Conservation (phyloP, 2,113 vertebrate species). For the Urocitellus parryii region DNA sequence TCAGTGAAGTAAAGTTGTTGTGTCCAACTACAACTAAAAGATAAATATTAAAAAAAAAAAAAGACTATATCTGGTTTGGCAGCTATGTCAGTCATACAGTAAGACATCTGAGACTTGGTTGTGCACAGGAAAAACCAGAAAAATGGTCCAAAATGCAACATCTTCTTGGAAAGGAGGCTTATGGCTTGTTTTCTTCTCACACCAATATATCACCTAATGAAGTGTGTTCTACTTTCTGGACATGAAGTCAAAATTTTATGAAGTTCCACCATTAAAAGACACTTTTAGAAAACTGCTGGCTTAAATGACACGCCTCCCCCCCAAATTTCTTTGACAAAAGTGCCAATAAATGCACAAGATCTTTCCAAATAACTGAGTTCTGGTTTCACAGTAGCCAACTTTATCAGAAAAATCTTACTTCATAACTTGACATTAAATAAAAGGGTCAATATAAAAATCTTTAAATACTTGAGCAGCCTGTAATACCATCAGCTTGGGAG, state of each 20-base stretch:
- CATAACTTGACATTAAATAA: neutral
- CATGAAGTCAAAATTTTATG: neutral
- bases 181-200: neutral
- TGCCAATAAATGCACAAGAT: neutral
- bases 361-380: slow-evolving; percentile 11
- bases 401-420: neutral
- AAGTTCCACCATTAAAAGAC: neutral
- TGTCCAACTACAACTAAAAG: too few species aligned
- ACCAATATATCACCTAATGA: neutral
- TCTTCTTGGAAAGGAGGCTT: neutral
- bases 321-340: neutral
- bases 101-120: neutral
- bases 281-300: neutral
- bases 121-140: neutral
- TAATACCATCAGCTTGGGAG: too few species aligned
- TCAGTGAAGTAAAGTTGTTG: too few species aligned
- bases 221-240: neutral
- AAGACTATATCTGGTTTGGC: neutral
- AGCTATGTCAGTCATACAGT: neutral
- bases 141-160: neutral
- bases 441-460: neutral
- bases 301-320: neutral
- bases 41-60: too few species aligned
- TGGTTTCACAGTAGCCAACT: neutral
- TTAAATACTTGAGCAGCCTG: neutral